Evolutionary conservation across 1,140 invertebrate species (phyloP).

Genomic region (Pinna nobilis): DNA sequence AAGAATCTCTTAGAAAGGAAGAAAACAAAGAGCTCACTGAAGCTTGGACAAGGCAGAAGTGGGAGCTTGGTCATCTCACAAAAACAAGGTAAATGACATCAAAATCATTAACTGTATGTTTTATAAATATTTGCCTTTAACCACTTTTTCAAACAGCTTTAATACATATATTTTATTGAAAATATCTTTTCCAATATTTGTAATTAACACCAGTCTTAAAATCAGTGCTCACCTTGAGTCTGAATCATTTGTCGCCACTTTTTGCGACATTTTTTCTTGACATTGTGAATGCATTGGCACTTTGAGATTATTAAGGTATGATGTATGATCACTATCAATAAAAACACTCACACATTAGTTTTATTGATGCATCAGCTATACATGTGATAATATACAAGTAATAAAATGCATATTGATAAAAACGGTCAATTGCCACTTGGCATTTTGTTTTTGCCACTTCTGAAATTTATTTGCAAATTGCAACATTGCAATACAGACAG

Average conservation of each 20-base stretch:
- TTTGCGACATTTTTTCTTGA: background rate
- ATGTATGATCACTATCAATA: background rate
- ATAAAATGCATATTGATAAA: too few species aligned
- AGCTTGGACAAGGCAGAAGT: constrained; percentile 71
- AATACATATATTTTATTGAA: background rate
- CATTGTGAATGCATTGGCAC: background rate
- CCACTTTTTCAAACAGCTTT: background rate
- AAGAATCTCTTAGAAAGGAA: constrained; percentile 74
- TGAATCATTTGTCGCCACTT: background rate
- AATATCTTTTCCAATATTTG: background rate
- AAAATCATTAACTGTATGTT: too few species aligned
- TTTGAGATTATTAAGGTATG: background rate
- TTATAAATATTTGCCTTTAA: background rate
- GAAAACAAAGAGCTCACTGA: constrained; percentile 69
- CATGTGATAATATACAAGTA: too few species aligned
- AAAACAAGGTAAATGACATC: constrained; percentile 75
- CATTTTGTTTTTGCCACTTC: too few species aligned
- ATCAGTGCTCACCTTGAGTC: background rate
- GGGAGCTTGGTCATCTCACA: constrained; percentile 73
- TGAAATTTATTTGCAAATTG: too few species aligned
- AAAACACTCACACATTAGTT: background rate
- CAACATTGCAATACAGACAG: too few species aligned
- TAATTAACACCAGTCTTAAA: background rate
- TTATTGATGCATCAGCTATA: too few species aligned
- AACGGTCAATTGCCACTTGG: too few species aligned